A percentile compares a stretch with the other conserved stretches of the same genome.
phyloP scores from a whole-genome alignment of 2,113 vertebrate species.

The Malaclemys terrapin region DNA sequence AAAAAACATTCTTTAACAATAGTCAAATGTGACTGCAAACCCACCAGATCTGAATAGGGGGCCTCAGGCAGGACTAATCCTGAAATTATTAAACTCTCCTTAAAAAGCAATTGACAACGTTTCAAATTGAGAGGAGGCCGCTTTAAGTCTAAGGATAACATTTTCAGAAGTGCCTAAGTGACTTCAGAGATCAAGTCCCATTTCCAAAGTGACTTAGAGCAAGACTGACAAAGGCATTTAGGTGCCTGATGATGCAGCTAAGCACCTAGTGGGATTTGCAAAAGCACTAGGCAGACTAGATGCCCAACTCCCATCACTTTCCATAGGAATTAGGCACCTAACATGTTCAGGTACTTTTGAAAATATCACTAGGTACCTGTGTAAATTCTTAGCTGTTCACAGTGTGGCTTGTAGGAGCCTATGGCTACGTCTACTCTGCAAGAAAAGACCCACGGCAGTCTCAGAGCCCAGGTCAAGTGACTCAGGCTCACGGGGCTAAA shows the following conservation, averaged over 20 bases:
- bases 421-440: not conserved
- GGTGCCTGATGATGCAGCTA: not conserved
- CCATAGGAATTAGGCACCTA: not conserved
- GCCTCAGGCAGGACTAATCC: not conserved
- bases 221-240: not conserved
- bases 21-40: not conserved
- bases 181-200: not conserved
- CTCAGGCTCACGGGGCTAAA: not conserved
- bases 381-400: not conserved
- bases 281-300: not conserved
- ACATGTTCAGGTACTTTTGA: not conserved
- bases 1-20: not conserved
- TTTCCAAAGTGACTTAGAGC: not conserved
- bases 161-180: not conserved
- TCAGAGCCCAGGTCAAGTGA: not conserved
- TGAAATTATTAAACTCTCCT: not conserved
- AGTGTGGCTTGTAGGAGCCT: not conserved
- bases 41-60: not conserved
- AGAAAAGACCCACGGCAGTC: not conserved
- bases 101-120: not conserved
- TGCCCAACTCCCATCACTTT: not conserved
- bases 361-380: not conserved
- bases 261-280: not conserved
- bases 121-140: not conserved
- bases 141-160: not conserved